phyloP scores from a whole-genome alignment of 2,113 vertebrate species.

The Chauna torquata region DNA sequence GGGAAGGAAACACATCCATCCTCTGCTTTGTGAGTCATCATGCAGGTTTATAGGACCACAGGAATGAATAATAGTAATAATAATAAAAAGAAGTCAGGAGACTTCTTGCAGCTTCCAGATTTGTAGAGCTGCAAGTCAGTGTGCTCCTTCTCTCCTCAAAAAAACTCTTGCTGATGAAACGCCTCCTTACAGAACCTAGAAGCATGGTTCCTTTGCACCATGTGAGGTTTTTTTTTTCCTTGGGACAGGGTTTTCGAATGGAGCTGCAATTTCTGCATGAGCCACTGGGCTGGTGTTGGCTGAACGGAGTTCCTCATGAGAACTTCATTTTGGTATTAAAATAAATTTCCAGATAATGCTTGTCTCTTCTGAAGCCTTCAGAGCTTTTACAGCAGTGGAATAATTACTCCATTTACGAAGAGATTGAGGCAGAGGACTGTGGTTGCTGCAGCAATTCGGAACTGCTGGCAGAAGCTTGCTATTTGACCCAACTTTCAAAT shows the following conservation, averaged over 20 bases:
- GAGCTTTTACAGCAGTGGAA: not conserved
- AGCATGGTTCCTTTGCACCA: not conserved
- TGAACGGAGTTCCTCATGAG: not conserved
- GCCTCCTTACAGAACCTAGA: not conserved
- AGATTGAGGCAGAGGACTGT: not conserved
- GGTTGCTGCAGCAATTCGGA: not conserved
- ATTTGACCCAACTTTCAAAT: not conserved
- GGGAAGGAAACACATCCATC: accelerated
- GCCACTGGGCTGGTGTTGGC: not conserved
- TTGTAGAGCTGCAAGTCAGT: not conserved
- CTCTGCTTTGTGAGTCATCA: not conserved
- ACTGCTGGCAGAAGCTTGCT: not conserved
- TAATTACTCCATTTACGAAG: not conserved
- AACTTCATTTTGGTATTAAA: not conserved
- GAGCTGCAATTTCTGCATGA: not conserved
- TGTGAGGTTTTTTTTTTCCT: accelerated
- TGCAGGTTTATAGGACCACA: not conserved
- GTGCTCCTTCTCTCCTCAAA: not conserved
- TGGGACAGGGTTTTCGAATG: not conserved
- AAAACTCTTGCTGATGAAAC: not conserved
- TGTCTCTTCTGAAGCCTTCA: not conserved
- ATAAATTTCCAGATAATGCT: not conserved
- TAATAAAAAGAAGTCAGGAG: not conserved
- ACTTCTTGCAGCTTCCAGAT: not conserved
- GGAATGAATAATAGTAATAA: not conserved